A percentile compares a stretch with the other conserved stretches of the same genome.
Conservation (phyloP, 2,113 vertebrate genomes). For the Reinhardtius hippoglossoides region DNA sequence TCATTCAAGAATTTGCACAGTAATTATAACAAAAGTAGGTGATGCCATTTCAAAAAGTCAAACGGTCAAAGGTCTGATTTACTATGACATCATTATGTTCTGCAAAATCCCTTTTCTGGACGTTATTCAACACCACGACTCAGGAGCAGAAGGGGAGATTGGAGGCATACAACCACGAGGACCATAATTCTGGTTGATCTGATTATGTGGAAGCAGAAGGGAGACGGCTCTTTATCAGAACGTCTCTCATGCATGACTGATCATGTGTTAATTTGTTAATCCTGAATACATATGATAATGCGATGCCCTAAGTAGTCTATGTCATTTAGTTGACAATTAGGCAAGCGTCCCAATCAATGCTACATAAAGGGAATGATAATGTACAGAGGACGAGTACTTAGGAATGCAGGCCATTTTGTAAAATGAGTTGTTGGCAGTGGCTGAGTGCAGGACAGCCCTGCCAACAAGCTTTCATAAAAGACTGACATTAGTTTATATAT, state of each 20-base stretch:
- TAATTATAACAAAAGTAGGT: too few species aligned
- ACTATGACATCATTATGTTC: background rate
- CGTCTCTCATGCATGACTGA: constrained; percentile 36
- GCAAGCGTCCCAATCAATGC: constrained; percentile 36
- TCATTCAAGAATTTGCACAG: too few species aligned
- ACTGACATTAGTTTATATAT: constrained; percentile 1
- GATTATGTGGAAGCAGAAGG: constrained; percentile 5
- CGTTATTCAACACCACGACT: background rate
- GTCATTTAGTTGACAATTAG: constrained; percentile 61
- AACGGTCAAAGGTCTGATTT: background rate
- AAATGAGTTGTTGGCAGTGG: constrained; percentile 25
- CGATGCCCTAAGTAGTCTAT: constrained; percentile 37
- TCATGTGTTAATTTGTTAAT: constrained; percentile 49
- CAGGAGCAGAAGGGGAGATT: background rate
- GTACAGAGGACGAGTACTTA: background rate
- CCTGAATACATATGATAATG: constrained; percentile 35
- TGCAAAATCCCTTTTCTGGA: background rate
- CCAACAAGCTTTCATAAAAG: background rate
- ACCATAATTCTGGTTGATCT: background rate
- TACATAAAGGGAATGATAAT: constrained; percentile 37
- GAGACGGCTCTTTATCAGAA: constrained; percentile 41
- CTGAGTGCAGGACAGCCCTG: background rate
- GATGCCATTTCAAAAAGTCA: background rate
- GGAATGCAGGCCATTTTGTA: constrained; percentile 10
- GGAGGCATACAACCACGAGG: background rate